These are phyloP conservation scores for Arenaria interpres DNA, from an alignment of 2,113 vertebrate genomes.

Conservation along the genomic window DNA sequence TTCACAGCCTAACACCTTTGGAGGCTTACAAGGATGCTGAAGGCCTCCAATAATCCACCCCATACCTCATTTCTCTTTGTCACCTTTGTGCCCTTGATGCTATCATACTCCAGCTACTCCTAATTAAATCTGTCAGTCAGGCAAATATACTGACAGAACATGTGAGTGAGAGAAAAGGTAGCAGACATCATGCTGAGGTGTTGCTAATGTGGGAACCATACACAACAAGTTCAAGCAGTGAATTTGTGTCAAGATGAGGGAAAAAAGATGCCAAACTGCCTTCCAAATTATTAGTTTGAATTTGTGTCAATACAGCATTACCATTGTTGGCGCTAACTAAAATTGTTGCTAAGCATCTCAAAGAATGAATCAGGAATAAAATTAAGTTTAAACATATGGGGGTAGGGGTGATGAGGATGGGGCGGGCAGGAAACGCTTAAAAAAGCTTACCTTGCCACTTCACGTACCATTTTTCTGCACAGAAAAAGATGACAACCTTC, in stretches of 20 bases:
- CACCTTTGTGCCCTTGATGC: not conserved
- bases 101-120: not conserved
- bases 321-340: not conserved
- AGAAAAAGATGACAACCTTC: not conserved
- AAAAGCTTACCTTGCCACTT: not conserved
- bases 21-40: not conserved
- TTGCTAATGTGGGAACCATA: not conserved
- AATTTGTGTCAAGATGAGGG: not conserved
- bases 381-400: not conserved
- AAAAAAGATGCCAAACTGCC: not conserved
- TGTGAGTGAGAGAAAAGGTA: not conserved
- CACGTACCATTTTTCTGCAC: not conserved
- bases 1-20: not conserved
- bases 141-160: not conserved
- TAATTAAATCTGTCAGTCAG: slow-evolving; percentile 54
- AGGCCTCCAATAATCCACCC: not conserved
- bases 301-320: not conserved
- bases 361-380: not conserved
- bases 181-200: not conserved
- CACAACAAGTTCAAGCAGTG: not conserved
- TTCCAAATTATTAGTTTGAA: not conserved
- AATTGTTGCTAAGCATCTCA: not conserved
- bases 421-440: not conserved
- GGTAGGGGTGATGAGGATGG: not conserved
- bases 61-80: slow-evolving; percentile 11